Evolutionary conservation across 1,140 invertebrate species (phyloP).

Genomic region (Trypoxylus dichotomus): DNA sequence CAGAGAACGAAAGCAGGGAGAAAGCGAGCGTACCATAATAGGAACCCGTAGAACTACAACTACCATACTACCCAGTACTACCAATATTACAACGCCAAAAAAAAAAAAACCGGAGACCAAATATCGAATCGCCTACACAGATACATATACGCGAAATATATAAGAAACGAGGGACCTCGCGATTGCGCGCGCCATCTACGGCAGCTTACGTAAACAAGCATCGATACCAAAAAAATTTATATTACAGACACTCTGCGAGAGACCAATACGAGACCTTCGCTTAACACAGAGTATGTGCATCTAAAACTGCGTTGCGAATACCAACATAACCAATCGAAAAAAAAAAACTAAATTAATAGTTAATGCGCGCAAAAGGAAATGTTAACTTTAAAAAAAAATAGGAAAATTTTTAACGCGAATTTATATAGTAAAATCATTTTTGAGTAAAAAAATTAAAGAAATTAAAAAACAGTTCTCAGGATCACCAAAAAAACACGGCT

Average conservation of each 20-base stretch:
- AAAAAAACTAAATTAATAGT: neutral
- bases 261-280: neutral
- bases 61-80: neutral
- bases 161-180: neutral
- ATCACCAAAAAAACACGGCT: constrained; percentile 32
- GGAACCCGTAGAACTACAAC: too few species aligned
- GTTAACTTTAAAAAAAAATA: neutral
- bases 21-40: too few species aligned
- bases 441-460: neutral
- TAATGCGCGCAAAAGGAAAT: constrained; percentile 11
- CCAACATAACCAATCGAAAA: neutral
- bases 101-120: neutral
- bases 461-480: constrained; percentile 45
- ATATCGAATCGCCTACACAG: neutral
- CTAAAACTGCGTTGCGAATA: constrained; percentile 2
- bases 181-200: neutral
- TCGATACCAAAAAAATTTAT: constrained; percentile 15
- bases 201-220: neutral
- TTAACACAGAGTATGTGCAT: constrained; percentile 13
- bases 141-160: neutral
- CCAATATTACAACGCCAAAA: neutral
- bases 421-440: neutral
- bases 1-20: too few species aligned
- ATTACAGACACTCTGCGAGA: neutral
- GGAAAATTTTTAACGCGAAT: neutral